Conservation (phyloP, 2,888 invertebrate genomes). For the Ornithoptera priamus region DNA sequence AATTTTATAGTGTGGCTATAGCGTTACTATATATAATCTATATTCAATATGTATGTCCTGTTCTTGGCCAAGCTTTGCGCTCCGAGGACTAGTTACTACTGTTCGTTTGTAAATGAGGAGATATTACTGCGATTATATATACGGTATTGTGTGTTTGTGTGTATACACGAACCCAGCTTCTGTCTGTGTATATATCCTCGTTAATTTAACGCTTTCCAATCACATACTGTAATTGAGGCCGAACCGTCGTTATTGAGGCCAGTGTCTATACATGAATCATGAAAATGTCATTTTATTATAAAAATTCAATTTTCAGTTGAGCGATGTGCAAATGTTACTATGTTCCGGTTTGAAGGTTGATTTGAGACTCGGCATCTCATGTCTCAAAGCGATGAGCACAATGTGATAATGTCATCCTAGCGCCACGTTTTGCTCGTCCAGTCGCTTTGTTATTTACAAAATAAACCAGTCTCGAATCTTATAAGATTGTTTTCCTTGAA, state of each 20-base stretch:
- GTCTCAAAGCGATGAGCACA: too few species aligned
- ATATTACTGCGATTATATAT: conserved; percentile 36
- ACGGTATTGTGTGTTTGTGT: conserved; percentile 39
- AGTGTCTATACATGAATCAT: neutral
- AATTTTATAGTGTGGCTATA: conserved; percentile 79
- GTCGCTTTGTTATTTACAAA: too few species aligned
- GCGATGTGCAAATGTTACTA: too few species aligned
- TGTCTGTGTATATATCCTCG: conserved; percentile 35
- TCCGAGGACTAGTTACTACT: conserved; percentile 67
- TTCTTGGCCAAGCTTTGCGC: conserved; percentile 76
- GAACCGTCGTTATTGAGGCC: neutral
- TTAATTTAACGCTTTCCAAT: conserved; percentile 39
- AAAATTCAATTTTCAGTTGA: too few species aligned
- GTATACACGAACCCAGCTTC: conserved; percentile 39
- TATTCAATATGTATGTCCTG: conserved; percentile 61
- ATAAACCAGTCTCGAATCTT: too few species aligned
- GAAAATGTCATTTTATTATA: too few species aligned
- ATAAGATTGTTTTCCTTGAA: too few species aligned
- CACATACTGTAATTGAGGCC: conserved; percentile 15
- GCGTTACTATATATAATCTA: conserved; percentile 66
- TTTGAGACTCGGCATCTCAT: too few species aligned
- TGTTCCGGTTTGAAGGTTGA: too few species aligned
- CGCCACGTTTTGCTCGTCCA: too few species aligned
- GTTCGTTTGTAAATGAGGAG: conserved; percentile 54
- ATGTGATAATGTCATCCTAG: too few species aligned